These are phyloP conservation scores for Diceros bicornis DNA, from an alignment of 2,797 vertebrate genomes.

Conservation along the genomic window DNA sequence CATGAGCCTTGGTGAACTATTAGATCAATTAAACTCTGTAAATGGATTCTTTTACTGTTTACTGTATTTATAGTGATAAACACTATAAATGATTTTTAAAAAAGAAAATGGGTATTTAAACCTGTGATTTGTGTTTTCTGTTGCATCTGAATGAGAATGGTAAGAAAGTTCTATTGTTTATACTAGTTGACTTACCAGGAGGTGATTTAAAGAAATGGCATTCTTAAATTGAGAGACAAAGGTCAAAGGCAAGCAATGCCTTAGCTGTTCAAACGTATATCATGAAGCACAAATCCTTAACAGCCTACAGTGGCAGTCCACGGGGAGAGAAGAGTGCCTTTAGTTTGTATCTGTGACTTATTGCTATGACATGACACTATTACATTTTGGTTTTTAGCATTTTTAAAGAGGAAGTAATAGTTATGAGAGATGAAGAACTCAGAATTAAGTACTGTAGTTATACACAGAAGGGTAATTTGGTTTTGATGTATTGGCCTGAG, in stretches of 20 bases:
- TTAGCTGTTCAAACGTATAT: conserved; percentile 84
- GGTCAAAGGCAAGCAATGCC: conserved; percentile 87
- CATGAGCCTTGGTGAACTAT: background rate
- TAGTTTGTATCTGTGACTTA: conserved; percentile 95
- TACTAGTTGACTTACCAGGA: conserved; percentile 81
- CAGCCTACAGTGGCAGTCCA: conserved; percentile 87
- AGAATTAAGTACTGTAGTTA: conserved; percentile 97
- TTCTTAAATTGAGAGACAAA: conserved; percentile 89
- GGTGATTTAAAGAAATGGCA: conserved; percentile 87
- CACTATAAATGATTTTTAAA: background rate
- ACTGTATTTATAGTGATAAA: background rate
- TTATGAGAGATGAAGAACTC: conserved; percentile 97
- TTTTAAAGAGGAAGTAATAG: conserved; percentile 99
- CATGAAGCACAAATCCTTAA: conserved; percentile 89
- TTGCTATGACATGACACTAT: conserved; percentile 95
- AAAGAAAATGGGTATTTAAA: background rate
- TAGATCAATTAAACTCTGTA: background rate
- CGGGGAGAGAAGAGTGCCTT: conserved; percentile 93
- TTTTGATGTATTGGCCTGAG: conserved; percentile 98
- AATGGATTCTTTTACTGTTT: background rate
- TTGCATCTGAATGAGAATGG: conserved; percentile 8
- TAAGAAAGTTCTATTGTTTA: conserved; percentile 64
- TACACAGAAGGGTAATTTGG: conserved; percentile 99
- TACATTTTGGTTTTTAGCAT: conserved; percentile 97
- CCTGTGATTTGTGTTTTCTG: conserved; percentile 42